These are phyloP conservation scores for Diachasmimorpha longicaudata DNA, from an alignment of 1,140 invertebrate species.

Conservation along the genomic window DNA sequence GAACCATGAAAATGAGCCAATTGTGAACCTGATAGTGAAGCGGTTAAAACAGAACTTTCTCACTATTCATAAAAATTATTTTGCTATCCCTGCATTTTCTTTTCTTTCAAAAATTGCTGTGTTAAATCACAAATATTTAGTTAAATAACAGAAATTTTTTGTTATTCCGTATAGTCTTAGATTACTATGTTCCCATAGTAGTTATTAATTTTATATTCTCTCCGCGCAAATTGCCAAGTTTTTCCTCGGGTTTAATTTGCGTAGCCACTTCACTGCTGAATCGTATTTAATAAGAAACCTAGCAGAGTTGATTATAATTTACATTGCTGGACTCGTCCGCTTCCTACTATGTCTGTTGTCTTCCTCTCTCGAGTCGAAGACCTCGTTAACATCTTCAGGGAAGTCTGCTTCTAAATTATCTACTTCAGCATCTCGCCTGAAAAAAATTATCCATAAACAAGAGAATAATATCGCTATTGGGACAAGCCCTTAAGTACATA, in stretches of 20 bases:
- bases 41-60: too few species aligned
- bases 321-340: slow-evolving; percentile 31
- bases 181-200: too few species aligned
- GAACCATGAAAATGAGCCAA: too few species aligned
- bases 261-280: neutral
- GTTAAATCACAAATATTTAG: too few species aligned
- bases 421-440: slow-evolving; percentile 39
- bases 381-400: slow-evolving; percentile 23
- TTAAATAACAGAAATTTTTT: too few species aligned
- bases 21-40: too few species aligned
- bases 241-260: neutral
- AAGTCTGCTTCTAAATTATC: slow-evolving; percentile 18
- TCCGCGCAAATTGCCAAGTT: too few species aligned
- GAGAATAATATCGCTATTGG: neutral
- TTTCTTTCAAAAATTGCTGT: too few species aligned
- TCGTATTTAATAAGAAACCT: neutral
- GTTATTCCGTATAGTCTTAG: too few species aligned
- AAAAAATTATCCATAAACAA: neutral
- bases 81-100: too few species aligned
- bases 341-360: slow-evolving; percentile 20
- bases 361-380: slow-evolving; percentile 22
- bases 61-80: too few species aligned
- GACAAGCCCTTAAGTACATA: neutral
- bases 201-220: too few species aligned
- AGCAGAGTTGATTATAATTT: slow-evolving; percentile 7